Conservation (phyloP, 2,113 vertebrate genomes). For the Noctilio leporinus region DNA sequence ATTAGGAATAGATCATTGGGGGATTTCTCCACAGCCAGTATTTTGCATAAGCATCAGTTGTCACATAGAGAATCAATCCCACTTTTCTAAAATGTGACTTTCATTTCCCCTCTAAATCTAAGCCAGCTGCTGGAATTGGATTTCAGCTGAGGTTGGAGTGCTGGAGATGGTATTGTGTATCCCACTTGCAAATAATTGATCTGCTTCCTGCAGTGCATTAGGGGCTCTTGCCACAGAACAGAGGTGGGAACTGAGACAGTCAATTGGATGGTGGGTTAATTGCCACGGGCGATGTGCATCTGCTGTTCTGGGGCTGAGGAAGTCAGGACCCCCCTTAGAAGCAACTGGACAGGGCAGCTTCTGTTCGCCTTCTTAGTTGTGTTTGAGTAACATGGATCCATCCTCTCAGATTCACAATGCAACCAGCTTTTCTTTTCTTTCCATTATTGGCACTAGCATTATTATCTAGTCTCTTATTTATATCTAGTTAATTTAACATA, state of each 20-base stretch:
- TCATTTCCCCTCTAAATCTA: constrained; percentile 45
- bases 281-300: neutral
- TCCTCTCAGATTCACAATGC: neutral
- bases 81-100: constrained; percentile 50
- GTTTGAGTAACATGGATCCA: neutral
- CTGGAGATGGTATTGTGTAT: constrained; percentile 2
- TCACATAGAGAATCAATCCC: constrained; percentile 17
- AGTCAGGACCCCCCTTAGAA: neutral
- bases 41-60: neutral
- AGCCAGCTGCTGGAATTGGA: constrained; percentile 39
- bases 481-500: neutral
- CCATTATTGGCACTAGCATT: neutral
- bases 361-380: neutral
- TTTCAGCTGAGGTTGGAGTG: constrained; percentile 27
- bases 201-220: constrained; percentile 28
- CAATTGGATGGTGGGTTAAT: constrained; percentile 26
- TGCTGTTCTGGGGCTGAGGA: neutral
- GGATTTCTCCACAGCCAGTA: neutral
- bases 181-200: constrained; percentile 42
- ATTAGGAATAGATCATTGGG: neutral
- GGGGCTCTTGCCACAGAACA: neutral
- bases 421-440: neutral
- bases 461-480: neutral
- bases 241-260: neutral
- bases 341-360: neutral